Percentiles rank a stretch among this genome's conserved stretches.
These are phyloP conservation scores for Andrena bicolor DNA, from an alignment of 2,888 invertebrate species.

Conservation along the genomic window DNA sequence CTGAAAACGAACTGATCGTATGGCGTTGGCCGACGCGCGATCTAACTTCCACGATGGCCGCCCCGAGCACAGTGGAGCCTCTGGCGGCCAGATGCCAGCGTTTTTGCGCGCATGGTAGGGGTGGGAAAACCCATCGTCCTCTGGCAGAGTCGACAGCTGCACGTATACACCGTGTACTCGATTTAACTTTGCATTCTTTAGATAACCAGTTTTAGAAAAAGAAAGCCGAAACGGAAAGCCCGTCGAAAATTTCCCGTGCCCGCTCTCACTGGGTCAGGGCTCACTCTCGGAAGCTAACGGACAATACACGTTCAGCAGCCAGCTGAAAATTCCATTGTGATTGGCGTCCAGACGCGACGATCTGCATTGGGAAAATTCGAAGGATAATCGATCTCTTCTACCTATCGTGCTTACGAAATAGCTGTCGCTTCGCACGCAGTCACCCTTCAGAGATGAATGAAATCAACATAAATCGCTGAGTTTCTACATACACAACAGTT, in stretches of 20 bases:
- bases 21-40: constrained; percentile 21
- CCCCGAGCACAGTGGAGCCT: constrained; percentile 44
- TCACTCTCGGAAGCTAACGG: background rate
- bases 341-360: too few species aligned
- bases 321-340: too few species aligned
- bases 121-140: constrained; percentile 76
- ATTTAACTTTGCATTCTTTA: constrained; percentile 53
- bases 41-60: constrained; percentile 49
- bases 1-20: constrained; percentile 53
- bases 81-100: constrained; percentile 33
- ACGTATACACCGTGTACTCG: constrained; percentile 47
- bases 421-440: too few species aligned
- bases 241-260: background rate
- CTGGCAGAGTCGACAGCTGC: constrained; percentile 65
- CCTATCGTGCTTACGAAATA: too few species aligned
- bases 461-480: too few species aligned
- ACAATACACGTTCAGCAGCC: background rate
- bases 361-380: background rate
- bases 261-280: background rate
- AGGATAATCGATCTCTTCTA: background rate
- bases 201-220: constrained; percentile 47
- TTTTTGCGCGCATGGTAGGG: constrained; percentile 50
- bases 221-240: constrained; percentile 34
- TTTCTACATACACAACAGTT: too few species aligned
- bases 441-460: too few species aligned